phyloP scores from a whole-genome alignment of 2,113 vertebrate genomes.

The Callionymus lyra region DNA sequence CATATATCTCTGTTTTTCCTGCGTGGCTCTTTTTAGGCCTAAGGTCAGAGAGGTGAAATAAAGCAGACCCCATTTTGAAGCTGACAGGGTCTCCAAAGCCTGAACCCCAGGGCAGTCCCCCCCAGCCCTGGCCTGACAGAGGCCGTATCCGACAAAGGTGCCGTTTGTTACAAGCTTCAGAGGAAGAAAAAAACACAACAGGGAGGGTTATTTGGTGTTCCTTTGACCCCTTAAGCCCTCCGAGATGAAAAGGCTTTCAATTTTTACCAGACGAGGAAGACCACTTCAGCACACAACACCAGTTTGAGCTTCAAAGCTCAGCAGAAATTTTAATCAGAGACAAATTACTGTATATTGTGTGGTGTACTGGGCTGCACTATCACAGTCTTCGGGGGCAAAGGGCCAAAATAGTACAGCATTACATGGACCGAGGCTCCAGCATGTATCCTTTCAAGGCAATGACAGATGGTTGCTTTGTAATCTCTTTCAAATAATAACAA shows the following conservation, averaged over 20 bases:
- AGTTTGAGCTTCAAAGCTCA: conserved; percentile 59
- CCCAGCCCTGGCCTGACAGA: conserved; percentile 49
- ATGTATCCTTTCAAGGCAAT: too few species aligned
- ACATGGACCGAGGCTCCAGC: conserved; percentile 2
- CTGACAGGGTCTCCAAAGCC: conserved; percentile 66
- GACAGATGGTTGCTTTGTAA: too few species aligned
- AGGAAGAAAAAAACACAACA: conserved; percentile 42
- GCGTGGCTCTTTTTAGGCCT: conserved; percentile 60
- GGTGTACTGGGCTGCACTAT: conserved; percentile 22
- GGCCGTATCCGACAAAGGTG: conserved; percentile 66
- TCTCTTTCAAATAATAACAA: too few species aligned
- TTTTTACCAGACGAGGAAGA: conserved; percentile 62
- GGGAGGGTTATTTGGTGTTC: conserved; percentile 64
- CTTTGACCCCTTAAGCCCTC: conserved; percentile 66
- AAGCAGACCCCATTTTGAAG: conserved; percentile 72
- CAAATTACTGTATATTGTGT: conserved; percentile 57
- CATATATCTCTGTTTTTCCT: conserved; percentile 71
- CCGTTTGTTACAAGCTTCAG: conserved; percentile 66
- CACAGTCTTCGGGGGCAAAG: conserved; percentile 3
- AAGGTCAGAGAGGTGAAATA: conserved; percentile 70
- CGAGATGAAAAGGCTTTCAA: conserved; percentile 66
- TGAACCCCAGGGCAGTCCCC: conserved; percentile 56
- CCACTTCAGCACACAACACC: conserved; percentile 54
- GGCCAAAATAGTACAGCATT: conserved; percentile 31
- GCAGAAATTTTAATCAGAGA: conserved; percentile 67